Base-by-base conservation (phyloP, 2,888 invertebrate genomes). In the Volucella bombylans region DNA sequence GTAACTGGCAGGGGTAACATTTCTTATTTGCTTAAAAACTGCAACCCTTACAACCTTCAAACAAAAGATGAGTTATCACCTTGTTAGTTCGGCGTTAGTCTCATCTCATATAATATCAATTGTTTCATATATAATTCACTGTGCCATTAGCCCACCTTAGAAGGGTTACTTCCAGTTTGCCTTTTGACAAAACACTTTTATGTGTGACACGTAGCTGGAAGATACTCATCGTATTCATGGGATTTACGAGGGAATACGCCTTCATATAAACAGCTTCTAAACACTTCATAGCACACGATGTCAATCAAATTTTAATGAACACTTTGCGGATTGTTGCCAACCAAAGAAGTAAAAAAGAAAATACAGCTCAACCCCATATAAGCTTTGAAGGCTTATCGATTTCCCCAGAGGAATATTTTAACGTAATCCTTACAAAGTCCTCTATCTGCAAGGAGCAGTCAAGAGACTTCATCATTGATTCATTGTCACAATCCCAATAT, bases 1-100 rank as follows among this genome's bases (percentile, higher is more conserved):
- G 23, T n/a, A n/a, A 23, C 23, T 23, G 23, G 23, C 23, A 43
- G 4, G 14, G n/a, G 43, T 38, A 9, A 73, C 23, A 71, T 61
- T 18, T 52, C 52, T 31, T 61, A 61, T 61, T 61, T 43, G 47
- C 50, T 12, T 23, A 67, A 11, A 50, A 59, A 39, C 43, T 61
- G 65, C 59, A 50, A 72, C 43, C 45, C 11, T 10, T n/a, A 49
- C 59, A 39, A 61, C 23, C 59, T 39, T 11, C 11, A 43, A 52
- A 54, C 23, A 41, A 14, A 65, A 41, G 57, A 59, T 78, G 69
- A 78, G 39, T 78, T 57, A 71, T 71, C 59, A 61, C 59, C 45
- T 18, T 52, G 65, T 59, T 43, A 64, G 38, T 59, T 73, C 49
- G n/a, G 15, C 31, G 49, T 38, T 18, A 49, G 55, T 38, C 2